A percentile compares a stretch with the other conserved stretches of the same genome.
These are phyloP conservation scores for Calyptommatus sinebrachiatus DNA, from an alignment of 2,113 vertebrate genomes.

Conservation along the genomic window DNA sequence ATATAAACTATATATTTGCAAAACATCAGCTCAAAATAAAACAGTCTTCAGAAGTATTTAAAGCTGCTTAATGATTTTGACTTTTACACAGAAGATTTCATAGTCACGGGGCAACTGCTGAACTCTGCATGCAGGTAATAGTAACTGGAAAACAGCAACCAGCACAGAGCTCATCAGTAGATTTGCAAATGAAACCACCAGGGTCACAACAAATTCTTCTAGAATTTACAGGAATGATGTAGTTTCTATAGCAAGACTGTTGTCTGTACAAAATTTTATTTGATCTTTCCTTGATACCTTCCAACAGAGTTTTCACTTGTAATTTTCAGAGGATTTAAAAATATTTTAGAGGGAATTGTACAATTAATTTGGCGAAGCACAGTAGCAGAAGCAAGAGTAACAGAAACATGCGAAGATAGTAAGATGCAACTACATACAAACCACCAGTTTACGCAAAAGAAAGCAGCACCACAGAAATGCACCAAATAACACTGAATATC, in stretches of 20 bases:
- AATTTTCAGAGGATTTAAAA: background rate
- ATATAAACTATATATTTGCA: background rate
- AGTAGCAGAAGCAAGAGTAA: conserved; percentile 14
- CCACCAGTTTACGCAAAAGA: conserved; percentile 15
- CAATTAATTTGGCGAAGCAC: conserved; percentile 1
- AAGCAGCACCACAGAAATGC: conserved; percentile 3
- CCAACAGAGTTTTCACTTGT: background rate
- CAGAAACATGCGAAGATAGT: conserved; percentile 15
- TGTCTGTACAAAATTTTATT: background rate
- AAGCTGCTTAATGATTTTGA: background rate
- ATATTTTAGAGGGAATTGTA: background rate
- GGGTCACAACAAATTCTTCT: background rate
- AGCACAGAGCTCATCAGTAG: background rate
- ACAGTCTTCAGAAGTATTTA: background rate
- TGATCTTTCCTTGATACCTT: background rate
- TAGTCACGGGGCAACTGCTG: background rate
- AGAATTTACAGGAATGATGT: background rate
- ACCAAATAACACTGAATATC: background rate
- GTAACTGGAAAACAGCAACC: background rate
- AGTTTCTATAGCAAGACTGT: background rate
- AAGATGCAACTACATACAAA: conserved; percentile 15
- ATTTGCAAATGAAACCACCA: background rate
- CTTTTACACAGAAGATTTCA: background rate
- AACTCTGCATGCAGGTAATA: background rate
- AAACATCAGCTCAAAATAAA: background rate